Evolutionary conservation across 2,113 vertebrate genomes (phyloP), one percentile per base, ranked within the genome.

Genomic region (Megaceryle torquata): DNA sequence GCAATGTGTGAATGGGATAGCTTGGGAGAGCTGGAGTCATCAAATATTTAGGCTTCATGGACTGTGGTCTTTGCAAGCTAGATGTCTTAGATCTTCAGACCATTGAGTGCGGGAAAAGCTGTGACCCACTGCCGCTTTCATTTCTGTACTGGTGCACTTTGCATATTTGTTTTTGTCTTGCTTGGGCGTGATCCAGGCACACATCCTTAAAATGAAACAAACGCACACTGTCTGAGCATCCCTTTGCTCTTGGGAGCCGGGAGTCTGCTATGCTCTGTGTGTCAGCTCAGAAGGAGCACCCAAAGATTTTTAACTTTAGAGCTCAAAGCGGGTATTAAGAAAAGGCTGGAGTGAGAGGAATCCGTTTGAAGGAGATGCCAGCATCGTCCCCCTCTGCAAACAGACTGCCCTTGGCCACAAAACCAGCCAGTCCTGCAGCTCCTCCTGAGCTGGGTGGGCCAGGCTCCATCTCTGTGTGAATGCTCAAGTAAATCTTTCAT

Each of bases 351-450:
- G 86, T 0, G 59, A 80, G 72, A 24, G 70, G 93, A 95, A 95
- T 97, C 78, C 2, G 11, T 96, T 96, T 97, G 94, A 97, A 97
- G 92, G 82, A 87, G 71, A 59, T 84, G 93, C 93, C 96, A 96
- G 59, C 72, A 41, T 44, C 4, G 1, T 13, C 88, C 29, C 39
- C 64, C 41, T 96, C 76, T 48, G 78, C 91, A 96, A 96, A 96
- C 72, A 95, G 6, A 13, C 80, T 89, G 92, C 78, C 63, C 71
- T 86, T 11, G 6, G 63, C 88, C 54, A 67, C 86, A 82, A 86
- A 95, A 64, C 39, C 68, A 67, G 11, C 29, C 37, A 6, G 10
- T 82, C 81, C 95, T 77, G 51, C 61, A 82, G 54, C 37, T 80
- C 92, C 82, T 10, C 3, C n/a, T 59, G 82, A 78, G 74, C 68